phyloP scores from a whole-genome alignment of 2,888 invertebrate genomes.

The Agonopterix arenella region DNA sequence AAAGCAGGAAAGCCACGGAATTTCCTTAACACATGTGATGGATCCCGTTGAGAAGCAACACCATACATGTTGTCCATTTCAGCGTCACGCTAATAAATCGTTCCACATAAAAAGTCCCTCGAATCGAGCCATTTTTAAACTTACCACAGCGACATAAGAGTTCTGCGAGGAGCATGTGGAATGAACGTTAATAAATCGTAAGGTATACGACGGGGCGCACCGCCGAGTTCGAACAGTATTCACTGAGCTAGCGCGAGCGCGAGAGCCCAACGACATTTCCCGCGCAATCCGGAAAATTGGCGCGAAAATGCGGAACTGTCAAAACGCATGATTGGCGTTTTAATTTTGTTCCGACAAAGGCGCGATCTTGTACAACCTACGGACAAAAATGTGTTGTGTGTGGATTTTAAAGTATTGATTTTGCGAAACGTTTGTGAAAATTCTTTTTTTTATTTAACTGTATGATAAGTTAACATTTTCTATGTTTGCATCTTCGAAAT shows the following conservation, averaged over 20 bases:
- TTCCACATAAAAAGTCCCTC: too few relatives aligned
- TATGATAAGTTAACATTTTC: too few relatives aligned
- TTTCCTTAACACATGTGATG: slow-evolving; percentile 31
- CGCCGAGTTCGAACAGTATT: slow-evolving; percentile 46
- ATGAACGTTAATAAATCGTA: slow-evolving; percentile 54
- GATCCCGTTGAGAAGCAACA: slow-evolving; percentile 28
- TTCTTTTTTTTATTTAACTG: too few relatives aligned
- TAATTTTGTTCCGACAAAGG: slow-evolving; percentile 23
- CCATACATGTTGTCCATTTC: slow-evolving; percentile 47
- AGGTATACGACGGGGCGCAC: slow-evolving; percentile 51
- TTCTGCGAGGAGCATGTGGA: too few relatives aligned
- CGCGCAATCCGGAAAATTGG: slow-evolving; percentile 64
- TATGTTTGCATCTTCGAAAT: too few relatives aligned
- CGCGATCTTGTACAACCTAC: slow-evolving; percentile 10
- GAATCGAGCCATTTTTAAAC: too few relatives aligned
- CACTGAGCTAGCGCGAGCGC: slow-evolving; percentile 52
- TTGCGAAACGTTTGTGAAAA: too few relatives aligned
- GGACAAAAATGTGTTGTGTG: too few relatives aligned
- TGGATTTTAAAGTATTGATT: too few relatives aligned
- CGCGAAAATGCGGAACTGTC: slow-evolving; percentile 71
- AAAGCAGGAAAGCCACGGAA: slow-evolving; percentile 7
- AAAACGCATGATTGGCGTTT: slow-evolving; percentile 41
- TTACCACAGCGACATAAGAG: too few relatives aligned
- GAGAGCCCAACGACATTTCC: slow-evolving; percentile 36
- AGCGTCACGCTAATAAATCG: slow-evolving; percentile 61